Evolutionary conservation across 2,113 vertebrate species (phyloP).

Genomic region (Nothobranchius kuhntae): DNA sequence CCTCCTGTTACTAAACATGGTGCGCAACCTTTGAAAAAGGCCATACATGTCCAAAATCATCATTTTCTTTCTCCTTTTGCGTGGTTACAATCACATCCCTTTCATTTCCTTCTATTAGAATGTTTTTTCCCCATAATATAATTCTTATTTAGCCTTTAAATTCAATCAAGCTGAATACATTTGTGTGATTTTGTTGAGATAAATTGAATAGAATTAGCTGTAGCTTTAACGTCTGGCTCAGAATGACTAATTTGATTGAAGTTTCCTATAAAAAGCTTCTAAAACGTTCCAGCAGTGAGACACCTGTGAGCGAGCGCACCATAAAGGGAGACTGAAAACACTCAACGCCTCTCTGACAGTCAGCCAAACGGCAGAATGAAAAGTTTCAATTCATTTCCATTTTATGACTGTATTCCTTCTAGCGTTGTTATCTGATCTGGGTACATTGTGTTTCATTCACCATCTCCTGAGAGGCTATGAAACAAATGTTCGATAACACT

Average conservation of each 20-base stretch:
- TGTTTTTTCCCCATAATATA: no score
- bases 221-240: background rate
- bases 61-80: no score
- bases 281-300: background rate
- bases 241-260: background rate
- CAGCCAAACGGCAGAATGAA: conserved; percentile 52
- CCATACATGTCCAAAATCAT: no score
- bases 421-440: conserved; percentile 62
- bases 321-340: conserved; percentile 5
- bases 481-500: conserved; percentile 53
- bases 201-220: background rate
- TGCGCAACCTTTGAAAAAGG: no score
- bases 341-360: conserved; percentile 2
- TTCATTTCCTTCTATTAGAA: no score
- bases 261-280: background rate
- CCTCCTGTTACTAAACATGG: no score
- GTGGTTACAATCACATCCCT: no score
- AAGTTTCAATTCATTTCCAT: conserved; percentile 60
- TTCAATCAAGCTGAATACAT: no score
- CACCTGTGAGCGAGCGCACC: background rate
- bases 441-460: conserved; percentile 64
- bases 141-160: no score
- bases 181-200: background rate
- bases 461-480: conserved; percentile 51
- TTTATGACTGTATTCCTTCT: conserved; percentile 46